Percentiles rank a stretch among this genome's conserved stretches.
These are phyloP conservation scores for Gasteruption jaculator DNA, from an alignment of 2,888 invertebrate species.

Conservation along the genomic window DNA sequence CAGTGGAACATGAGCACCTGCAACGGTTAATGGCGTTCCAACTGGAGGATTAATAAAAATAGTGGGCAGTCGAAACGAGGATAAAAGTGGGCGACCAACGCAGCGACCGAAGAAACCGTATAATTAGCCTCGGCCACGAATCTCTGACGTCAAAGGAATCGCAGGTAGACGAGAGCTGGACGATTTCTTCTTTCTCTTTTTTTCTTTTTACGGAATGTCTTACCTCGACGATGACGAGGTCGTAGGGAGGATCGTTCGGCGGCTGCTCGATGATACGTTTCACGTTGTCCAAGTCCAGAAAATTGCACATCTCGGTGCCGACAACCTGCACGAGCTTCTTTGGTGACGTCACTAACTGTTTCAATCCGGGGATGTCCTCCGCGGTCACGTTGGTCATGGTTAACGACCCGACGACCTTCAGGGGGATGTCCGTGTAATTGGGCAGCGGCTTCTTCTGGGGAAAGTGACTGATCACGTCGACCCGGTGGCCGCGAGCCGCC, in stretches of 20 bases:
- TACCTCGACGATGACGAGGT: slow-evolving; percentile 28
- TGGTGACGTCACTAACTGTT: slow-evolving; percentile 10
- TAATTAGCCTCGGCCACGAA: no score
- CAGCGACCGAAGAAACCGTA: no score
- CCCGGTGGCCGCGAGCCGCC: slow-evolving; percentile 50
- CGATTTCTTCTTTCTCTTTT: slow-evolving; percentile 12
- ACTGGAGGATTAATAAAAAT: slow-evolving; percentile 1
- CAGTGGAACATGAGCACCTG: slow-evolving; percentile 37
- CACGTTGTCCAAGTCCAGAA: slow-evolving; percentile 19
- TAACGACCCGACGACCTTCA: slow-evolving; percentile 22
- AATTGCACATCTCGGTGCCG: slow-evolving; percentile 16
- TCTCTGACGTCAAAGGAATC: no score
- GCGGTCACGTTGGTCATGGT: slow-evolving; percentile 27
- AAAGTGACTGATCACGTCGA: slow-evolving; percentile 40
- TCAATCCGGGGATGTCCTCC: slow-evolving; percentile 17
- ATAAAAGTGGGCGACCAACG: no score
- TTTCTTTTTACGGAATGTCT: slow-evolving; percentile 6
- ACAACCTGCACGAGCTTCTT: slow-evolving; percentile 14
- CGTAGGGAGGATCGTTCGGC: slow-evolving; percentile 25
- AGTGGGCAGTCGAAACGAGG: not conserved
- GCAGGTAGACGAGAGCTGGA: no score
- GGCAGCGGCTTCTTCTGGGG: slow-evolving; percentile 24
- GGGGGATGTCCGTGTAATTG: slow-evolving; percentile 29
- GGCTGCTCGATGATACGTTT: slow-evolving; percentile 23
- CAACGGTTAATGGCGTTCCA: no score